These are phyloP conservation scores for Meloidogyne floridensis DNA, from an alignment of 1,140 invertebrate species.

Conservation along the genomic window DNA sequence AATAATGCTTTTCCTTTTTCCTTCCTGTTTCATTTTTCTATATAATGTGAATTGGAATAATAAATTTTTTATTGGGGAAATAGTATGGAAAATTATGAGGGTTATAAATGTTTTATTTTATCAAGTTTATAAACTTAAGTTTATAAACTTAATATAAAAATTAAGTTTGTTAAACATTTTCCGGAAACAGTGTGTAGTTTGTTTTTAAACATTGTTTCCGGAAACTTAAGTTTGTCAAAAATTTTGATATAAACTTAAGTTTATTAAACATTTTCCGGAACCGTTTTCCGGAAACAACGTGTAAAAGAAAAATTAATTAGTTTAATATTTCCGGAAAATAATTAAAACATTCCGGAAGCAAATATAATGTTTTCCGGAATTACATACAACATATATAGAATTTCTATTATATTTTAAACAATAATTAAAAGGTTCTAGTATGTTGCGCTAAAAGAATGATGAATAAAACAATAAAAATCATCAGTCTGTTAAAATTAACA, in stretches of 20 bases:
- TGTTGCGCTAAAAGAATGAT: not conserved
- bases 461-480: not conserved
- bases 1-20: not conserved
- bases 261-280: too few species aligned
- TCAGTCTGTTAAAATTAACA: not conserved
- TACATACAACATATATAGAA: not conserved
- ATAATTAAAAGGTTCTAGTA: not conserved
- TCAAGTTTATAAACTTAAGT: not conserved
- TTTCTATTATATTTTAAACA: not conserved
- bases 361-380: too few species aligned
- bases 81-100: not conserved
- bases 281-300: too few species aligned
- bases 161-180: not conserved
- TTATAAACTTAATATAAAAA: not conserved
- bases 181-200: not conserved
- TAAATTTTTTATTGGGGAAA: not conserved
- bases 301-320: too few species aligned
- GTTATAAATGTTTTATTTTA: not conserved
- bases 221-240: too few species aligned
- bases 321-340: too few species aligned
- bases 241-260: too few species aligned
- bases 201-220: not conserved
- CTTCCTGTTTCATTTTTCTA: not conserved
- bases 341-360: too few species aligned
- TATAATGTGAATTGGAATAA: not conserved